Base-by-base conservation (phyloP, 2,113 vertebrate species). In the Rhodinocichla rosea region DNA sequence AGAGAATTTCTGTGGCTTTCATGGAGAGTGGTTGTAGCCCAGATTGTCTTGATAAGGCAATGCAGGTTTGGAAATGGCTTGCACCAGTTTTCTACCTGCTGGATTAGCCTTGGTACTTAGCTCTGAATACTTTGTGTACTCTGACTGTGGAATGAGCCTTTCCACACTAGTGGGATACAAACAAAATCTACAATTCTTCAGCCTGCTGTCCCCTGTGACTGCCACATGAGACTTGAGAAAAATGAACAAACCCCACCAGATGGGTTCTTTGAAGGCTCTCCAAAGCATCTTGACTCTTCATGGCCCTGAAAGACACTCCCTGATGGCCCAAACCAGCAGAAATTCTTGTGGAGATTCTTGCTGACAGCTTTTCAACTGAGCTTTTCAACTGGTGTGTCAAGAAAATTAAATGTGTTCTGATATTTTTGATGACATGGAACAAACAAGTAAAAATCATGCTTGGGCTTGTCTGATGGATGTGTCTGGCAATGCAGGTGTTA, bases 331-430 rank as follows among this genome's bases (percentile, higher is more conserved):
- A 23, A 57, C 5, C 15, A 77, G 5, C 45, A 69, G 42, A 62
- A 60, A 60, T 35, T 2, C 7, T 39, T 50, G 10, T 40, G 13
- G 17, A 42, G 24, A 15, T 7, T 60, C 18, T 35, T 76, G 23
- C 18, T 33, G 23, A 71, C 23, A 50, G 17, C 4, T 92, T 62
- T 37, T 13, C 28, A 73, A 39, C 12, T n/a, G 26, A 76, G 17
- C 1, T 76, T 91, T 52, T 42, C 10, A 9, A 3, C 1, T 33
- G 9, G 4, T 40, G 13, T n/a, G 7, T 13, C n/a, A 0, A 1
- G 28, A 88, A 88, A 92, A 69, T 60, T 1, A 52, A 71, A 55
- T 32, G 6, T 60, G 15, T 50, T 50, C 50, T 50, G 24, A 24
- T 83, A 50, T 13, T 65, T 8, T 45, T 32, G 11, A n/a, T 86